Conservation (phyloP, 2,113 vertebrate genomes). For the Tenebrosternarchus preto region DNA sequence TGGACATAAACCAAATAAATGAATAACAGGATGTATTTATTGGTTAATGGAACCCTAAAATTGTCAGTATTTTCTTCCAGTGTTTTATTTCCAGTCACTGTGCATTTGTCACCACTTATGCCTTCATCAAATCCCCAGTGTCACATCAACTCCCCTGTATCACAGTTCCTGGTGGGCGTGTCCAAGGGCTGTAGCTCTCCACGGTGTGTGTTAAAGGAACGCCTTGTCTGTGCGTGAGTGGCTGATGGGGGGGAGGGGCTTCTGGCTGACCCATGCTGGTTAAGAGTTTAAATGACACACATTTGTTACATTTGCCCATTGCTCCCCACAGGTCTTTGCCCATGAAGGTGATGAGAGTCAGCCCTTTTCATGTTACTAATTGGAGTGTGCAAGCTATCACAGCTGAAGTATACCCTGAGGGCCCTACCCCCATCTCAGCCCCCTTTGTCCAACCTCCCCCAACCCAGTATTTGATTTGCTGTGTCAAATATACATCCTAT, state of each 20-base stretch:
- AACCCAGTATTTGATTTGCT: conserved; percentile 61
- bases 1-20: no score
- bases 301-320: background rate
- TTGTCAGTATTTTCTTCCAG: no score
- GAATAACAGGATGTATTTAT: no score
- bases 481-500: conserved; percentile 74
- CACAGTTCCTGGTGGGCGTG: background rate
- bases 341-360: conserved; percentile 48
- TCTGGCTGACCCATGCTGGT: background rate
- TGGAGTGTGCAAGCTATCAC: conserved; percentile 74
- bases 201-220: background rate
- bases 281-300: conserved; percentile 21
- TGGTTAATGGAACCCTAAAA: no score
- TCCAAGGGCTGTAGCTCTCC: background rate
- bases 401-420: conserved; percentile 70
- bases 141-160: no score
- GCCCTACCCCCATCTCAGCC: conserved; percentile 49
- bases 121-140: background rate
- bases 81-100: no score
- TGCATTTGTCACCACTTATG: no score
- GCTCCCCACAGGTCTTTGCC: conserved; percentile 4
- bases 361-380: conserved; percentile 74
- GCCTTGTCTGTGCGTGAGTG: background rate
- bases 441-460: conserved; percentile 43
- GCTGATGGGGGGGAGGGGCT: background rate